phyloP scores from a whole-genome alignment of 2,888 invertebrate genomes.

The Therioaphis trifolii region DNA sequence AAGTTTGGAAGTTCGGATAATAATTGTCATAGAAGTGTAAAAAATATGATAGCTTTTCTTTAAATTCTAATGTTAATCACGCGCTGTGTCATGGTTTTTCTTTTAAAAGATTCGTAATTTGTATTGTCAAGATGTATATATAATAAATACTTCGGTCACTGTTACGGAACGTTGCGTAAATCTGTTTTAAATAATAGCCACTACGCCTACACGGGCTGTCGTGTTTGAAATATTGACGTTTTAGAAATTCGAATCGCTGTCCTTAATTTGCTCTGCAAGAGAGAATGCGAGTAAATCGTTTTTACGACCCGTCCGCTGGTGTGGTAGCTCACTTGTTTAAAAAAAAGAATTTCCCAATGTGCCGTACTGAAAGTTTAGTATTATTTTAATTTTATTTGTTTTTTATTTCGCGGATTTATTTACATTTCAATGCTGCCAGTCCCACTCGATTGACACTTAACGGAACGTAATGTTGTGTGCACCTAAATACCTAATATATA shows the following conservation, averaged over 20 bases:
- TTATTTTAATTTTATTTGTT: too few species aligned
- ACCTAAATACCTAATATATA: too few species aligned
- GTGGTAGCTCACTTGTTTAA: background rate
- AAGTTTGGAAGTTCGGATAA: too few species aligned
- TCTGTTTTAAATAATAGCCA: slow-evolving; percentile 28
- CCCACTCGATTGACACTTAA: too few species aligned
- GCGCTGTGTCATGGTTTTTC: background rate
- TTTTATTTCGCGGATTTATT: too few species aligned
- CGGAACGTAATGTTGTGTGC: too few species aligned
- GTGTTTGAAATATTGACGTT: slow-evolving; percentile 6
- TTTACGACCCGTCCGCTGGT: background rate
- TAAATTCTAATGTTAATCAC: background rate
- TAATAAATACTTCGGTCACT: background rate
- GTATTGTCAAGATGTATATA: background rate
- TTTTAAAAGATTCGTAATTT: background rate
- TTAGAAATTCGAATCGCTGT: background rate
- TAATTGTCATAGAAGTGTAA: too few species aligned
- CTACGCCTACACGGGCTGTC: background rate
- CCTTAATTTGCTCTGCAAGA: background rate
- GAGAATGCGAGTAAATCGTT: background rate
- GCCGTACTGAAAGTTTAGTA: background rate
- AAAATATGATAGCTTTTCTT: too few species aligned
- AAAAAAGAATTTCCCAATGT: background rate
- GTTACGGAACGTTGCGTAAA: slow-evolving; percentile 29
- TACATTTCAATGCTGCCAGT: too few species aligned